A percentile compares a stretch with the other conserved stretches of the same genome.
phyloP scores from a whole-genome alignment of 30 jellyfish, hydroid and myxozoan genomes.

The Aurelia coerulea region DNA sequence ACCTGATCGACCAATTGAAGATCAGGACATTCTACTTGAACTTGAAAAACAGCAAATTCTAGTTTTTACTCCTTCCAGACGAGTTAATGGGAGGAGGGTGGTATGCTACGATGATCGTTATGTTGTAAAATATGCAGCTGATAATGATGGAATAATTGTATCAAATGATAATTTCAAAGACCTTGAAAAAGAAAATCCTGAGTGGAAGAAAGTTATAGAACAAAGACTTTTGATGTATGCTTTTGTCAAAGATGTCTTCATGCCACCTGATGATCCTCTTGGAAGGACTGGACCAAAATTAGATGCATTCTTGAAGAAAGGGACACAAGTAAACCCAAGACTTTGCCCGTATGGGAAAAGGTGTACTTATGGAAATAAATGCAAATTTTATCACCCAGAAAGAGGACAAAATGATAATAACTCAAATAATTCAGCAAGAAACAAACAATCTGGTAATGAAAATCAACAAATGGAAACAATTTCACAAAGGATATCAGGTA shows the following conservation, averaged over 20 bases:
- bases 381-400: conserved; percentile 85
- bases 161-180: conserved; percentile 93
- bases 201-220: conserved; percentile 80
- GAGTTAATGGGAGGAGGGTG: conserved; percentile 88
- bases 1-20: conserved; percentile 84
- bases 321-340: conserved; percentile 58
- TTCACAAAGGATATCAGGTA: too few species aligned
- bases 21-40: conserved; percentile 71
- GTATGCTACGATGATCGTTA: conserved; percentile 92
- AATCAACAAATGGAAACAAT: too few species aligned
- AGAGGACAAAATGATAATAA: not conserved
- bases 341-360: conserved; percentile 82
- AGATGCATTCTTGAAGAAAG: conserved; percentile 77
- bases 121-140: conserved; percentile 82
- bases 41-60: conserved; percentile 79
- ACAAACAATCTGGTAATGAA: too few species aligned
- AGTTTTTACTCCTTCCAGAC: conserved; percentile 89
- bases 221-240: conserved; percentile 86
- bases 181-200: conserved; percentile 78
- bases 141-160: conserved; percentile 85
- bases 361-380: conserved; percentile 88
- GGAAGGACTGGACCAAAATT: conserved; percentile 92
- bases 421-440: too few species aligned
- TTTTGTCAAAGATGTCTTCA: conserved; percentile 81
- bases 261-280: conserved; percentile 97